These are phyloP conservation scores for Ctenosaura bakeri DNA, from an alignment of 2,797 vertebrate genomes.

Conservation along the genomic window DNA sequence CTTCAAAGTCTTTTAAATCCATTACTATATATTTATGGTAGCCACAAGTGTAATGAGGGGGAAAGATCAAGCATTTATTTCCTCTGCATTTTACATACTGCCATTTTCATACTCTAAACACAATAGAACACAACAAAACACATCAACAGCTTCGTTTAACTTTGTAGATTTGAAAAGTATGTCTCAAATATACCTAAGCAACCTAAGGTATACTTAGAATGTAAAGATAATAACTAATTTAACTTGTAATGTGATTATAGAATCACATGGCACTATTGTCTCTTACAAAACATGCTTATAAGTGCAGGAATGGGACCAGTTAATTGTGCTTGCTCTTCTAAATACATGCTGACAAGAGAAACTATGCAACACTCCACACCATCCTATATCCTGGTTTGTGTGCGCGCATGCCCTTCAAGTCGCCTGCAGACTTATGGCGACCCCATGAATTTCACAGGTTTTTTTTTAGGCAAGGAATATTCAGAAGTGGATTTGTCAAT, in stretches of 20 bases:
- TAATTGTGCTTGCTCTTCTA: background rate
- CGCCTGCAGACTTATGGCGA: too few relatives aligned
- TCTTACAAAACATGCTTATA: background rate
- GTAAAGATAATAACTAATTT: background rate
- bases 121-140: background rate
- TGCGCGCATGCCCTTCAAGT: background rate
- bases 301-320: background rate
- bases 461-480: too few relatives aligned
- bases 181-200: background rate
- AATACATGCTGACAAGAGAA: background rate
- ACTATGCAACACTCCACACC: background rate
- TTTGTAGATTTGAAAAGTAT: conserved; percentile 18
- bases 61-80: background rate
- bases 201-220: conserved; percentile 10
- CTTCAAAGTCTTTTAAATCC: conserved; percentile 9
- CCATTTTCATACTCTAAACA: rapidly evolving
- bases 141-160: background rate
- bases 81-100: background rate
- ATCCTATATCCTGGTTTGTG: background rate
- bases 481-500: too few relatives aligned
- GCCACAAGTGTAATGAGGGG: background rate
- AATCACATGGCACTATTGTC: background rate
- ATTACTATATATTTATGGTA: conserved; percentile 6
- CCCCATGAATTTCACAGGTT: too few relatives aligned
- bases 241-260: background rate